Base-by-base conservation (phyloP, 1,140 invertebrate genomes). In the Thrips palmi region DNA sequence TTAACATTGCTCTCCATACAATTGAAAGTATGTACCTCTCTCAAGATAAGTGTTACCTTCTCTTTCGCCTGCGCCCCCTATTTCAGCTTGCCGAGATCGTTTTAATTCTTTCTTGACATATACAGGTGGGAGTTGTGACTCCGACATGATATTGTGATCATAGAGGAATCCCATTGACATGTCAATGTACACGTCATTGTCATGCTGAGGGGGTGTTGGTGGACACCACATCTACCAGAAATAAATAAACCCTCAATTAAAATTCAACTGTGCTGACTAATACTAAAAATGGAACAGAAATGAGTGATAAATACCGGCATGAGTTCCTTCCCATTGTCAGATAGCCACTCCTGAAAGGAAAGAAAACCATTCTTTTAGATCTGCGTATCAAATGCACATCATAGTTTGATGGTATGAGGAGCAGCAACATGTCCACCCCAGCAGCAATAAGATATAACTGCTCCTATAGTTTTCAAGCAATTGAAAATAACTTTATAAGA, bases 101-200 rank as follows among this genome's bases (percentile, higher is more conserved):
- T 86, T 87, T 10, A 64, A 60, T 48, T 86, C 83, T 49, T 81
- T 82, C 48, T 76, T 80, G 11, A 83, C 61, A 50, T 84, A 87
- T 11, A 93, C 70, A 5, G 86, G 81, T 7, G 87, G 87, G 18
- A 92, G 57, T 50, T 82, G 71, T 19, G 71, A 62, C 52, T 94
- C 88, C 7, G 75, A 63, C 67, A 94, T 89, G 8, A 78, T 64
- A 8, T 68, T 71, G 39, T 65, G 67, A 41, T 91, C 82, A 57
- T 94, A 94, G 31, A 93, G 66, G 51, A 88, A 86, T 22, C 71
- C 67, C 49, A 87, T 54, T 31, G 77, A 75, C 47, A 77, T 71
- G 56, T 94, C 88, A 41, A 92, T 74, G 60, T 92, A 93, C 7
- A 91, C 71, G 56, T 94, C 88, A 54, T 77, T 77, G 45, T 91